Conservation (phyloP, 2,888 invertebrate genomes). For the Drosophila diplacantha region DNA sequence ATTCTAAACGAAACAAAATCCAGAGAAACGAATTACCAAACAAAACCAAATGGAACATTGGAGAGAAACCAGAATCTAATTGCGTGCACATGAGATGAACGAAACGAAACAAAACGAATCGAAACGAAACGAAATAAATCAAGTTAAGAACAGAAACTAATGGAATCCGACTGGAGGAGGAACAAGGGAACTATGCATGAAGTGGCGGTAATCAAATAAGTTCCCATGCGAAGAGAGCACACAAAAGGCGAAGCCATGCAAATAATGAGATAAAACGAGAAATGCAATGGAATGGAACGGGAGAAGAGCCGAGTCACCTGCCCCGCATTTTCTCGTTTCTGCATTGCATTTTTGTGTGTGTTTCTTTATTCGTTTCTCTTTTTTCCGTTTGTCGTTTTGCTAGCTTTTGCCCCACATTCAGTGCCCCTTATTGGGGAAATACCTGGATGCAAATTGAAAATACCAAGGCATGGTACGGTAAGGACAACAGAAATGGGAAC, state of each 20-base stretch:
- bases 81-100: not conserved
- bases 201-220: slow-evolving; percentile 13
- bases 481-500: slow-evolving; percentile 26
- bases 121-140: slow-evolving; percentile 5
- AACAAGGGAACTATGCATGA: not conserved
- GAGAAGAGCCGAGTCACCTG: slow-evolving; percentile 17
- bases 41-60: not conserved
- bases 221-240: slow-evolving; percentile 3
- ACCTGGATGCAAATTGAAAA: slow-evolving; percentile 38
- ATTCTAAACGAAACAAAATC: not conserved
- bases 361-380: not conserved
- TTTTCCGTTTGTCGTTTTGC: not conserved
- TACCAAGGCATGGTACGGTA: slow-evolving; percentile 15
- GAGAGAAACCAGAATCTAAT: not conserved
- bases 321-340: slow-evolving; percentile 5
- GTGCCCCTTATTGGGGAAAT: slow-evolving; percentile 6
- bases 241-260: slow-evolving; percentile 18
- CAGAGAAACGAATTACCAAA: not conserved
- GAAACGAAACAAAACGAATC: not conserved
- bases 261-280: slow-evolving; percentile 16
- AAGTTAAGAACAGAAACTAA: slow-evolving; percentile 5
- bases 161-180: not conserved
- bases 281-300: slow-evolving; percentile 37
- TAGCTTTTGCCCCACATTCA: slow-evolving; percentile 3
- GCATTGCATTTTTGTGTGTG: not conserved